Evolutionary conservation across 2,113 vertebrate genomes (phyloP).

Genomic region (Anthoscopus minutus): DNA sequence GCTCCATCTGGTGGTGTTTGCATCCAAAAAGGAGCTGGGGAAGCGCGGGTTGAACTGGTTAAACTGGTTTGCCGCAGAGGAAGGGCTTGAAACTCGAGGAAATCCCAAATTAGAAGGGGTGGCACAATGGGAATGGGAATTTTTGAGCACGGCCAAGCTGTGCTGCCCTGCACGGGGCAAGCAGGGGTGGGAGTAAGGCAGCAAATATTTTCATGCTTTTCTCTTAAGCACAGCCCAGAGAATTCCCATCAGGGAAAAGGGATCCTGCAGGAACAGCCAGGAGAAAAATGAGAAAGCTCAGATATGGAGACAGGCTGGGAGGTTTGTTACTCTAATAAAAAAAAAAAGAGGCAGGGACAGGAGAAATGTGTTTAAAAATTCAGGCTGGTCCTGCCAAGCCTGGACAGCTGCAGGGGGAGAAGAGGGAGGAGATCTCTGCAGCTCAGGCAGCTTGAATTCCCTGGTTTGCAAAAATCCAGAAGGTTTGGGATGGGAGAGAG

Average conservation of each 20-base stretch:
- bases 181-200: not conserved
- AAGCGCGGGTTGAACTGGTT: not conserved
- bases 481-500: not conserved
- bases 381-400: not conserved
- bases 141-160: accelerated
- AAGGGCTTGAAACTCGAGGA: not conserved
- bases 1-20: conserved; percentile 41
- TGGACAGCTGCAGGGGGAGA: not conserved
- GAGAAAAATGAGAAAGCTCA: not conserved
- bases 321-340: not conserved
- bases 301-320: accelerated
- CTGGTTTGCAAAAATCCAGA: not conserved
- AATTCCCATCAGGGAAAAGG: not conserved
- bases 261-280: not conserved
- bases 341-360: not conserved
- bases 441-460: not conserved
- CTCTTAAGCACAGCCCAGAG: not conserved
- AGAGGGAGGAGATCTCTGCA: not conserved
- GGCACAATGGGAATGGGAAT: not conserved
- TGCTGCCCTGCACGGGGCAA: not conserved
- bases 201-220: not conserved
- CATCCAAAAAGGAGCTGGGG: not conserved
- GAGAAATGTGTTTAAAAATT: not conserved
- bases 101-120: not conserved
- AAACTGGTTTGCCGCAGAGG: not conserved